A percentile compares a stretch with the other conserved stretches of the same genome.
These are phyloP conservation scores for Drosophila kikkawai DNA, from an alignment of 1,140 invertebrate species.

Conservation along the genomic window DNA sequence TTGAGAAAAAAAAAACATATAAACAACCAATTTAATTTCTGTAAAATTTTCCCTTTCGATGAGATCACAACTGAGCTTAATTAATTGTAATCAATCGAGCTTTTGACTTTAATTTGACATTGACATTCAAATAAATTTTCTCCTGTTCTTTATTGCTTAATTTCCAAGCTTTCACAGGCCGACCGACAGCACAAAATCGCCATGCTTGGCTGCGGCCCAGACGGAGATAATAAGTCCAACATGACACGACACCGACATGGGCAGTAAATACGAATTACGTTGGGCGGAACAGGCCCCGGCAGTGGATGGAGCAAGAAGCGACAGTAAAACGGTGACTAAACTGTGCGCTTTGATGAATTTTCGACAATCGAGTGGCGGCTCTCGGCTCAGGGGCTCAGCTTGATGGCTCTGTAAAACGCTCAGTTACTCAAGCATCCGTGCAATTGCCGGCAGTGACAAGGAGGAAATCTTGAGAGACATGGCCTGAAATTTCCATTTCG, in stretches of 20 bases:
- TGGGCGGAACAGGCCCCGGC: conserved; percentile 6
- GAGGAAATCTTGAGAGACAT: conserved; percentile 29
- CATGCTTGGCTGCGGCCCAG: conserved; percentile 47
- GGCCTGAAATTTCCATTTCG: conserved; percentile 31
- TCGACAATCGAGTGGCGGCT: conserved; percentile 16
- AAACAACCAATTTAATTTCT: conserved; percentile 13
- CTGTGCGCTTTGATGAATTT: conserved; percentile 37
- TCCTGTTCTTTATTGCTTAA: conserved; percentile 40
- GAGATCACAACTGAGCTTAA: conserved; percentile 55
- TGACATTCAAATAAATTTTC: conserved; percentile 68
- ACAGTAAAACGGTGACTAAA: conserved; percentile 35
- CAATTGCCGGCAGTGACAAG: conserved; percentile 25
- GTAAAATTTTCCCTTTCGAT: conserved; percentile 32
- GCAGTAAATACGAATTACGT: conserved; percentile 62
- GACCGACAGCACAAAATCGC: conserved; percentile 9
- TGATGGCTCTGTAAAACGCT: conserved; percentile 22
- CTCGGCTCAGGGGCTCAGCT: neutral
- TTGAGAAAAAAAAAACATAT: neutral
- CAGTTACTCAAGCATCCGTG: conserved; percentile 10
- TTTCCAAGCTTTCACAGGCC: conserved; percentile 46
- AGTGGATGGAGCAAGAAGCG: conserved; percentile 21
- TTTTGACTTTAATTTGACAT: conserved; percentile 74
- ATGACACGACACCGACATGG: conserved; percentile 53
- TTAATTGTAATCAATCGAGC: conserved; percentile 61
- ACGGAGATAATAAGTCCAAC: conserved; percentile 50